Conservation (phyloP, 2,797 vertebrate species). For the Falco berigora region DNA sequence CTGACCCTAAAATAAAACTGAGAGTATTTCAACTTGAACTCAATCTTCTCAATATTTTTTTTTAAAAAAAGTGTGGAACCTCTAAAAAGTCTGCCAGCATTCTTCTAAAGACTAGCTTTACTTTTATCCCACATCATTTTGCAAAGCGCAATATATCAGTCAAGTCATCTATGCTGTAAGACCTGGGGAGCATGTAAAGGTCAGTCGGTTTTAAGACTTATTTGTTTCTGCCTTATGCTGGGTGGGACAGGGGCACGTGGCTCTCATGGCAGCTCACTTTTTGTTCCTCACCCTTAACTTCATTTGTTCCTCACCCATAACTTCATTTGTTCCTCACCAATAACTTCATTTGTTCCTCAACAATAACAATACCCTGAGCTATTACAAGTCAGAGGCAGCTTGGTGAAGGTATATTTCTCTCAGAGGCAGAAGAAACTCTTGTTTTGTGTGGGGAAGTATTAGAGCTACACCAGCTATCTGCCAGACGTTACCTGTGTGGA, state of each 20-base stretch:
- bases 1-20: neutral
- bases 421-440: neutral
- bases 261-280: neutral
- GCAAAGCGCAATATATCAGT: neutral
- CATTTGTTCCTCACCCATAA: neutral
- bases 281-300: neutral
- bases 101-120: neutral
- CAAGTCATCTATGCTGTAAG: neutral
- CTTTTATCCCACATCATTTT: neutral
- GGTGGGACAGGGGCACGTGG: neutral
- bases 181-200: neutral
- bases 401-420: neutral
- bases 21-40: neutral
- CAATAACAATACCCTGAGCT: neutral
- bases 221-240: neutral
- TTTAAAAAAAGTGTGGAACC: neutral
- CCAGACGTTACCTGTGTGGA: neutral
- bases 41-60: neutral
- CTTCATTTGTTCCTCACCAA: neutral
- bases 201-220: neutral
- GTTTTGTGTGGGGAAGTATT: neutral
- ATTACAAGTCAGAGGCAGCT: neutral
- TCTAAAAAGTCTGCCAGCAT: neutral
- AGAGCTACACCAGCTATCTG: neutral
- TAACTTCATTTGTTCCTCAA: neutral